Conservation (phyloP, 1,140 invertebrate genomes). For the Dolichoris vasculosae region DNA sequence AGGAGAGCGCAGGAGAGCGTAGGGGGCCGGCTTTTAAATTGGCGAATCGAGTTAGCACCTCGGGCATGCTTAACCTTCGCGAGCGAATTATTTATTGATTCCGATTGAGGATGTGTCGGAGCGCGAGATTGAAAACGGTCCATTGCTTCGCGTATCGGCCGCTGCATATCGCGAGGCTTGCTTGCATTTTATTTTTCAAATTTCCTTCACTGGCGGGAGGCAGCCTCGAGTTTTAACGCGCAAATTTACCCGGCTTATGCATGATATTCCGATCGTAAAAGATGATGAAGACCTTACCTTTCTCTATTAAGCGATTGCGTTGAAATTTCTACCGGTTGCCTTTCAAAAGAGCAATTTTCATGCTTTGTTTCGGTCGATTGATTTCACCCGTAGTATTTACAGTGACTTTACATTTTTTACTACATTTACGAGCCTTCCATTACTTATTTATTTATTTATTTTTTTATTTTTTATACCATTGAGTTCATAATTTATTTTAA, state of each 20-base stretch:
- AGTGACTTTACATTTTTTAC: too few species aligned
- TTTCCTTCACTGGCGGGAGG: background rate
- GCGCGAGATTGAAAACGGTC: background rate
- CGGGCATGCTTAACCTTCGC: conserved; percentile 1
- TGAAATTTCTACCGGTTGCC: background rate
- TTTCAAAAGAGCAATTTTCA: background rate
- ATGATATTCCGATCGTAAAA: conserved; percentile 12
- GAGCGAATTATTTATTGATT: conserved; percentile 7
- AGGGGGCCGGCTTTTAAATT: conserved; percentile 29
- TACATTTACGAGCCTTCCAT: too few species aligned
- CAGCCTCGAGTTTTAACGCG: background rate
- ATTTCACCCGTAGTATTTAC: too few species aligned
- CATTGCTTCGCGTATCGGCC: too few species aligned
- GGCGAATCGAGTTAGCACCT: conserved; percentile 26
- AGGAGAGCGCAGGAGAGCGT: background rate
- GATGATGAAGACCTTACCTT: background rate
- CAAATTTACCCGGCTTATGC: background rate
- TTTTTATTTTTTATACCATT: too few species aligned
- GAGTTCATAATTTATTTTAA: too few species aligned
- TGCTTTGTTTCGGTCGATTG: too few species aligned
- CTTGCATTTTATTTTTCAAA: background rate
- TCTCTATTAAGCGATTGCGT: background rate
- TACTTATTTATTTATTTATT: too few species aligned
- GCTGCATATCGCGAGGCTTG: background rate
- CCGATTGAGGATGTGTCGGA: background rate